Percentiles rank a stretch among this genome's conserved stretches.
These are phyloP conservation scores for Pseudomyrmex concolor DNA, from an alignment of 1,140 invertebrate genomes.

Conservation along the genomic window DNA sequence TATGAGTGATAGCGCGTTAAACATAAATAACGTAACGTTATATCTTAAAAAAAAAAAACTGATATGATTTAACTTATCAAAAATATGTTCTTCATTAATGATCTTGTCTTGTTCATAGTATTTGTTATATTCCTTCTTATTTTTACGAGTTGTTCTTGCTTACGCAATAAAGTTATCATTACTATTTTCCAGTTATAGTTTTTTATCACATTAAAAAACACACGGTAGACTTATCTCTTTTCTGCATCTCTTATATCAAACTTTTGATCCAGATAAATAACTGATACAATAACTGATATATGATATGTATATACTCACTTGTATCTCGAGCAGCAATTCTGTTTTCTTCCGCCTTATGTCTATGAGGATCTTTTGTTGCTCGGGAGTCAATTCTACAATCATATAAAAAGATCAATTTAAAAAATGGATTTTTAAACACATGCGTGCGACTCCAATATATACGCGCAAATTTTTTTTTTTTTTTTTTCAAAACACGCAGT, in stretches of 20 bases:
- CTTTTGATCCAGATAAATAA: background rate
- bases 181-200: no score
- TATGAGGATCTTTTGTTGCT: slow-evolving; percentile 95
- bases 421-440: background rate
- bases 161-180: no score
- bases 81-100: no score
- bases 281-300: background rate
- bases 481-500: background rate
- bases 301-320: slow-evolving; percentile 87
- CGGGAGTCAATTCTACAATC: slow-evolving; percentile 94
- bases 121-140: no score
- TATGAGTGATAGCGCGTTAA: background rate
- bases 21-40: background rate
- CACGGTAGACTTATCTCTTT: no score
- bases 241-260: no score
- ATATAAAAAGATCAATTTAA: slow-evolving; percentile 40
- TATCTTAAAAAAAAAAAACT: background rate
- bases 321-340: slow-evolving; percentile 95
- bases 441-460: background rate
- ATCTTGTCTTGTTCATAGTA: no score
- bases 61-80: no score
- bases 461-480: background rate
- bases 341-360: slow-evolving; percentile 95
- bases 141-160: no score
- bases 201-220: no score